A percentile compares a stretch with the other conserved stretches of the same genome.
Evolutionary conservation across 37 sponge, comb jelly and placozoan genomes (phyloP).

Genomic region (Axinella damicornis): DNA sequence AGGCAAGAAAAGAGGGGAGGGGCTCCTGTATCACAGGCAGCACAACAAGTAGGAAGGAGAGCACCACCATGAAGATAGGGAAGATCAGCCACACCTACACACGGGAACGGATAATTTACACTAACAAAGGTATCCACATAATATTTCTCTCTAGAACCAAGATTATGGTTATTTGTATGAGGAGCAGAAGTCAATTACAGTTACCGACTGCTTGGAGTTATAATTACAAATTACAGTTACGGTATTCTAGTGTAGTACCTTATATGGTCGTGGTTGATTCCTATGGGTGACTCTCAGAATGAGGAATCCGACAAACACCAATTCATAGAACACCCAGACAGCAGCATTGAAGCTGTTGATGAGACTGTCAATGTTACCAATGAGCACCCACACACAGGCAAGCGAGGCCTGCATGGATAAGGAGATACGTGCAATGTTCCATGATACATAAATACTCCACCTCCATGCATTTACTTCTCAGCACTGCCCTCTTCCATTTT

Average conservation of each 20-base stretch:
- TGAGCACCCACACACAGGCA: neutral
- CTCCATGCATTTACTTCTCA: too few species aligned
- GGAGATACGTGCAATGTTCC: too few species aligned
- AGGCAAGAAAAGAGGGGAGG: constrained; percentile 35
- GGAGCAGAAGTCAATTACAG: too few species aligned
- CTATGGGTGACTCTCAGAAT: constrained; percentile 73
- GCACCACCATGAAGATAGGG: constrained; percentile 59
- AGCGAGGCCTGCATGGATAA: constrained; percentile 4
- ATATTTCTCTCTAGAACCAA: too few species aligned
- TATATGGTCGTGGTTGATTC: constrained; percentile 52
- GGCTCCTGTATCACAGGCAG: constrained; percentile 53
- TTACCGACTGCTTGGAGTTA: too few species aligned
- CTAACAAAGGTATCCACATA: too few species aligned
- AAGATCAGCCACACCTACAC: constrained; percentile 32
- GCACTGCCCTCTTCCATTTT: neutral
- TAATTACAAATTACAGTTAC: too few species aligned
- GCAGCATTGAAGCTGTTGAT: constrained; percentile 63
- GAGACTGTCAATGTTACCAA: constrained; percentile 47
- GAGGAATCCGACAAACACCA: constrained; percentile 46
- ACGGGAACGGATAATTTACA: too few species aligned
- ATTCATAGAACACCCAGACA: constrained; percentile 62
- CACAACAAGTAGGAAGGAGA: constrained; percentile 43
- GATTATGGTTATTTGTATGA: too few species aligned
- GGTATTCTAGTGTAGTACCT: constrained; percentile 39
- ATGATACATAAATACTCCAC: neutral